Evolutionary conservation across 2,888 invertebrate species (phyloP).

Genomic region (Prenolepis imparis): DNA sequence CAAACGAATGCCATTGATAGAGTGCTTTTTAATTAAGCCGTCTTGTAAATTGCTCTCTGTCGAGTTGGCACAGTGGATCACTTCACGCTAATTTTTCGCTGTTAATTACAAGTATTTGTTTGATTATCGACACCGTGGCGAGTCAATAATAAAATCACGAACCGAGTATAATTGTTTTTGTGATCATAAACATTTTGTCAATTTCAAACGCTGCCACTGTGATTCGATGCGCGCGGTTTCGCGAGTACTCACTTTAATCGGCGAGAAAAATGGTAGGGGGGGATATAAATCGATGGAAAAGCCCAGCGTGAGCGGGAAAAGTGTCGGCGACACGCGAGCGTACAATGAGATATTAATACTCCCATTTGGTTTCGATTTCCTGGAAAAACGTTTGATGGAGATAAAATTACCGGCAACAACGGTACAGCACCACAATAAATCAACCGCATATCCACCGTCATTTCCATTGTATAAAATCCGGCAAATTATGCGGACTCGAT

Average conservation of each 20-base stretch:
- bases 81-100: conserved; percentile 59
- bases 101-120: conserved; percentile 70
- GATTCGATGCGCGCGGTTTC: conserved; percentile 71
- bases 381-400: conserved; percentile 84
- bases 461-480: conserved; percentile 61
- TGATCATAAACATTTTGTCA: conserved; percentile 74
- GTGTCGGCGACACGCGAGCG: conserved; percentile 81
- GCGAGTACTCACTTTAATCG: conserved; percentile 81
- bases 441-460: conserved; percentile 68
- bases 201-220: conserved; percentile 64
- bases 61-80: conserved; percentile 54
- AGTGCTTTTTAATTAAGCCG: conserved; percentile 58
- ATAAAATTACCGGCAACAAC: conserved; percentile 83
- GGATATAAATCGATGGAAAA: conserved; percentile 82
- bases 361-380: conserved; percentile 84
- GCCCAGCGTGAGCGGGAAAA: conserved; percentile 80
- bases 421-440: conserved; percentile 81
- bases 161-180: conserved; percentile 73
- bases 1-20: conserved; percentile 55
- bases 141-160: conserved; percentile 71
- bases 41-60: conserved; percentile 58
- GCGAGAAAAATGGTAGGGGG: conserved; percentile 68
- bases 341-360: conserved; percentile 85
- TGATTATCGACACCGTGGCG: conserved; percentile 69
- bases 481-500: conserved; percentile 65